A percentile compares a stretch with the other conserved stretches of the same genome.
phyloP scores from a whole-genome alignment of 2,797 vertebrate species.

The Tarsius wallacei region DNA sequence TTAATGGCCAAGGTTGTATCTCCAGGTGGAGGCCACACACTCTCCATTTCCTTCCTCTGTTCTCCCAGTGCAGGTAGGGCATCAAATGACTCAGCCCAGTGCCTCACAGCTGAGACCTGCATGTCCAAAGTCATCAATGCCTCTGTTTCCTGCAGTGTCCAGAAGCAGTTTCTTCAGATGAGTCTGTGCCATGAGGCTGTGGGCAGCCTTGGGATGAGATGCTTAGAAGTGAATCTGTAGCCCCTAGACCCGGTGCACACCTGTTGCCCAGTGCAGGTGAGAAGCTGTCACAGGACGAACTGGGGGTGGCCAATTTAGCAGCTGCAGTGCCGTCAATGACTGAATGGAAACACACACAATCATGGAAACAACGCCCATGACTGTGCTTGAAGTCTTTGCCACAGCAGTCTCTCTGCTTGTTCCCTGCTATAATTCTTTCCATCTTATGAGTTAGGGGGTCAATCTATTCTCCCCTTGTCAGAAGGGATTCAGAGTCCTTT shows the following conservation, averaged over 20 bases:
- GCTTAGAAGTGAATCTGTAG: neutral
- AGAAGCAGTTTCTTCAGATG: neutral
- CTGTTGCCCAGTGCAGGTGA: neutral
- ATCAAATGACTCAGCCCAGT: neutral
- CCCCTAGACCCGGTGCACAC: neutral
- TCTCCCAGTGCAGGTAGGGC: neutral
- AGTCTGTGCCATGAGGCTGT: neutral
- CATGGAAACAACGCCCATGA: neutral
- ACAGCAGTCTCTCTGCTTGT: neutral
- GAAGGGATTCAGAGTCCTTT: neutral
- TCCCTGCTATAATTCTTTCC: neutral
- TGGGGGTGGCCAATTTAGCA: neutral
- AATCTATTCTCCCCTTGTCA: neutral
- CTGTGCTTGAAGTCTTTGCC: no score
- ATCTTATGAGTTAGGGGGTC: neutral
- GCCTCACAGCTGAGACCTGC: neutral
- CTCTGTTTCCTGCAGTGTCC: neutral
- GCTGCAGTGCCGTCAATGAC: accelerated
- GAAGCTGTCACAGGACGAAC: neutral
- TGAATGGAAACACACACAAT: neutral
- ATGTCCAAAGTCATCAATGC: neutral
- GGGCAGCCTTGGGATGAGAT: neutral
- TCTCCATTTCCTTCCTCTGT: neutral
- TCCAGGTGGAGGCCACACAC: neutral
- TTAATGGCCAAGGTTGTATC: neutral